A percentile compares a stretch with the other conserved stretches of the same genome.
These are phyloP conservation scores for Ophion ventricosus DNA, from an alignment of 2,888 invertebrate species.

Conservation along the genomic window DNA sequence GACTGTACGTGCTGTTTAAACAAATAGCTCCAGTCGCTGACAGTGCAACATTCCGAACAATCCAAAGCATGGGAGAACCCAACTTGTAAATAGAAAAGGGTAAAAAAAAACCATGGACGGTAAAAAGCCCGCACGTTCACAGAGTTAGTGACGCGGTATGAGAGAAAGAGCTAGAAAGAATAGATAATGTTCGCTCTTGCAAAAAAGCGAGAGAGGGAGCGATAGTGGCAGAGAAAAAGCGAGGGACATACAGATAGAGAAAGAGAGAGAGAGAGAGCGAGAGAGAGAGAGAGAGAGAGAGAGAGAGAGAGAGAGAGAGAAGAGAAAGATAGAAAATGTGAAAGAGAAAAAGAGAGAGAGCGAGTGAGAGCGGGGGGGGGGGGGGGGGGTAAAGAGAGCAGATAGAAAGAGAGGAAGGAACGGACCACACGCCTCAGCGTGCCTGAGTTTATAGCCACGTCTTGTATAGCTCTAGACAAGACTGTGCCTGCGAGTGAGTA, in stretches of 20 bases:
- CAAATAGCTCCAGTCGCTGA: not conserved
- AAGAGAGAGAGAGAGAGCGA: not conserved
- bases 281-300: not conserved
- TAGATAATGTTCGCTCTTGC: conserved; percentile 19
- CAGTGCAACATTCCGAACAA: conserved; percentile 4
- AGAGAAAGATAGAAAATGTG: not conserved
- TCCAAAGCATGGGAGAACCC: conserved; percentile 4
- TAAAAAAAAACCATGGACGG: conserved; percentile 39
- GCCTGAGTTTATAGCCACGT: conserved; percentile 32
- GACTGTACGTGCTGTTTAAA: not conserved
- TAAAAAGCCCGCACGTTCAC: conserved; percentile 39
- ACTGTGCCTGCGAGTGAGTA: conserved; percentile 49
- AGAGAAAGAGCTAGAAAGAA: conserved; percentile 40
- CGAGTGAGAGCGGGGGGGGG: not conserved
- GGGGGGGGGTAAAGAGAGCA: not conserved
- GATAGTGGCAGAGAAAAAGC: not conserved
- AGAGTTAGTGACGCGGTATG: conserved; percentile 50
- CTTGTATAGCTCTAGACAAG: conserved; percentile 16
- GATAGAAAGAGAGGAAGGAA: not conserved
- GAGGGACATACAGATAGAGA: not conserved
- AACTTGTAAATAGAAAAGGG: conserved; percentile 12
- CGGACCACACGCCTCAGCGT: conserved; percentile 27
- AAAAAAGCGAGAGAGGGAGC: not conserved
- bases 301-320: not conserved
- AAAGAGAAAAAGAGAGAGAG: not conserved